Percentiles rank a stretch among this genome's conserved stretches.
Evolutionary conservation across 2,113 vertebrate species (phyloP).

Genomic region (Bos javanicus): DNA sequence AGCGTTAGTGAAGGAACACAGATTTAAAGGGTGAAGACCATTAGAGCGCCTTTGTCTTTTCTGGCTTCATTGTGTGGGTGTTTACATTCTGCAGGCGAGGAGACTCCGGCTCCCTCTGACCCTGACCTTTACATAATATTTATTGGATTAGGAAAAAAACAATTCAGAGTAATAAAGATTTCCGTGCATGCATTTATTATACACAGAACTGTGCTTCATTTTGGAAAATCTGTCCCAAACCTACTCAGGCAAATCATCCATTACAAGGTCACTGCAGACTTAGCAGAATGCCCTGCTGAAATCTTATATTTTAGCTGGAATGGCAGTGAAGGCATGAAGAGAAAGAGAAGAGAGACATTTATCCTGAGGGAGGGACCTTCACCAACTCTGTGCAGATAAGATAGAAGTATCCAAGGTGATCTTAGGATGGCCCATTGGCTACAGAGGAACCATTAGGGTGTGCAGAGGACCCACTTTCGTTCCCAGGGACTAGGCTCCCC

Average conservation of each 20-base stretch:
- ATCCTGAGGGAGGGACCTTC: not conserved
- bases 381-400: not conserved
- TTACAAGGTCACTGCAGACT: slow-evolving; percentile 43
- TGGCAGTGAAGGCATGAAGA: not conserved
- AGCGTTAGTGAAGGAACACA: slow-evolving; percentile 50
- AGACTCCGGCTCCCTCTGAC: slow-evolving; percentile 64
- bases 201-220: slow-evolving; percentile 40
- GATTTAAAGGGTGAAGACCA: slow-evolving; percentile 57
- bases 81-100: slow-evolving; percentile 60
- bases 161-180: slow-evolving; percentile 57
- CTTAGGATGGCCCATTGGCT: not conserved
- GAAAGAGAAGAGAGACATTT: not conserved
- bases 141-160: slow-evolving; percentile 52
- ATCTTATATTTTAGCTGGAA: not conserved
- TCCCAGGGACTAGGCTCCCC: fast-evolving
- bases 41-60: slow-evolving; percentile 49
- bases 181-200: not conserved
- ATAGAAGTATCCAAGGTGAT: not conserved
- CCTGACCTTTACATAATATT: slow-evolving; percentile 59
- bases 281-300: slow-evolving; percentile 28
- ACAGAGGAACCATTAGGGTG: not conserved
- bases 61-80: not conserved
- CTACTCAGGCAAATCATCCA: slow-evolving; percentile 42
- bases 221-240: slow-evolving; percentile 49
- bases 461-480: not conserved